Conservation (phyloP, 2,113 vertebrate genomes). For the Phoenicopterus ruber region DNA sequence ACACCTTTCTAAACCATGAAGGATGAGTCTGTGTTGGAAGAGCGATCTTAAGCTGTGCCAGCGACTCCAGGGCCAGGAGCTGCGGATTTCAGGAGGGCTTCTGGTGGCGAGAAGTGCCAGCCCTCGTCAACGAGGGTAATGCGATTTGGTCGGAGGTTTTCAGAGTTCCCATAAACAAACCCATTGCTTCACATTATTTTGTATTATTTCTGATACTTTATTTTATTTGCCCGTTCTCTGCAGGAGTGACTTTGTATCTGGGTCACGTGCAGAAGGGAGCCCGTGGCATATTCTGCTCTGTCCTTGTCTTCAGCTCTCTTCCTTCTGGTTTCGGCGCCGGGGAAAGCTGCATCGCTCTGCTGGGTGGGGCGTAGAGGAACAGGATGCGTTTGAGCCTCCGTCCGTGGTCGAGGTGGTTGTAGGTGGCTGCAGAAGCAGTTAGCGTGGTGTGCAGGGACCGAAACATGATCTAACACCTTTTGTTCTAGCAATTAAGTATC, state of each 20-base stretch:
- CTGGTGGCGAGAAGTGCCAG: not conserved
- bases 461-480: not conserved
- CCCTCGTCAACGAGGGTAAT: rapidly evolving
- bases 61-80: not conserved
- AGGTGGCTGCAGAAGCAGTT: not conserved
- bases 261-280: not conserved
- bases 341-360: not conserved
- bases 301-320: not conserved
- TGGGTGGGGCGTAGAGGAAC: not conserved
- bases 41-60: not conserved
- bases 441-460: not conserved
- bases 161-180: not conserved
- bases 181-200: not conserved
- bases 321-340: not conserved
- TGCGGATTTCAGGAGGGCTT: not conserved
- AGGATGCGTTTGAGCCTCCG: rapidly evolving
- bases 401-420: not conserved
- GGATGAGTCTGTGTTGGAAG: not conserved
- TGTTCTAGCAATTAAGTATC: not conserved
- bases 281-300: not conserved
- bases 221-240: not conserved
- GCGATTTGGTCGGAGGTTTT: not conserved
- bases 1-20: not conserved
- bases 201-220: not conserved
- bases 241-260: not conserved